Evolutionary conservation across 1,140 invertebrate species (phyloP).

Genomic region (Microplitis mediator): DNA sequence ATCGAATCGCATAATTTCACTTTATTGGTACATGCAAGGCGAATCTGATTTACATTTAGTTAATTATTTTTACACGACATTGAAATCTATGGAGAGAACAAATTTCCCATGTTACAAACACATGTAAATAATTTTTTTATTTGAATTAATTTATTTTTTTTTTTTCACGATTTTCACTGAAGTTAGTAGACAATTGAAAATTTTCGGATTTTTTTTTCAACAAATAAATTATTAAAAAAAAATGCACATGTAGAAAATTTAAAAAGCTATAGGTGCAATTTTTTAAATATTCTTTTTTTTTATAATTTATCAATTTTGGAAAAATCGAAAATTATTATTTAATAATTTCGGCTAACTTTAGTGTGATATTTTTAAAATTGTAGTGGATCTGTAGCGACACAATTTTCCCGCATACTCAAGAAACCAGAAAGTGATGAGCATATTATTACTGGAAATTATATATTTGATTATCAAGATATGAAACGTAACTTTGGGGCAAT

Average conservation of each 20-base stretch:
- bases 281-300: too few relatives aligned
- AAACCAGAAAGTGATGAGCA: constrained; percentile 57
- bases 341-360: too few relatives aligned
- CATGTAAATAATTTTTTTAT: constrained; percentile 60
- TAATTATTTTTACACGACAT: constrained; percentile 74
- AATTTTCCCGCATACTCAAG: constrained; percentile 65
- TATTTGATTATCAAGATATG: constrained; percentile 69
- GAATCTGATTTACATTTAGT: constrained; percentile 70
- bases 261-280: too few relatives aligned
- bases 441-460: constrained; percentile 69
- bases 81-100: constrained; percentile 71
- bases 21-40: constrained; percentile 71
- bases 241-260: too few relatives aligned
- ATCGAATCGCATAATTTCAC: constrained; percentile 68
- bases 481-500: constrained; percentile 67
- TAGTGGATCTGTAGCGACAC: constrained; percentile 66
- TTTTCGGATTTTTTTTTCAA: too few relatives aligned
- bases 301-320: too few relatives aligned
- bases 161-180: constrained; percentile 15
- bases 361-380: background rate
- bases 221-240: too few relatives aligned
- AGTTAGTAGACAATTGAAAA: too few relatives aligned
- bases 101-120: constrained; percentile 69
- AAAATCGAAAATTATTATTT: too few relatives aligned
- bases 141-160: constrained; percentile 4